A percentile compares a stretch with the other conserved stretches of the same genome.
phyloP scores from a whole-genome alignment of 2,113 vertebrate species.

The Chaetodon trifascialis region DNA sequence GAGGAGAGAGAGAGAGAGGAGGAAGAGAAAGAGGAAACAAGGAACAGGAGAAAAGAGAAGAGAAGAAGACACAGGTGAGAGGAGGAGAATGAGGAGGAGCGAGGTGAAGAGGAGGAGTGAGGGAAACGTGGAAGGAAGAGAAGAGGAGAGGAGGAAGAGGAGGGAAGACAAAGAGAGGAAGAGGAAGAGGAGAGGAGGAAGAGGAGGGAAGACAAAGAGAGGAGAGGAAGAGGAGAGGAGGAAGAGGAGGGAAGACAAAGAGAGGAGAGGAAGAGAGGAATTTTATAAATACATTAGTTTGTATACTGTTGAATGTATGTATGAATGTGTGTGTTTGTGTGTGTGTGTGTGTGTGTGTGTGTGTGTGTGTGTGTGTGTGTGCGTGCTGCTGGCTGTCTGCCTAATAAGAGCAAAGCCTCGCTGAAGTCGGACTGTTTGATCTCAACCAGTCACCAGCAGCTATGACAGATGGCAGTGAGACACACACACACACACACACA shows the following conservation, averaged over 20 bases:
- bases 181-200: neutral
- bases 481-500: conserved; percentile 38
- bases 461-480: conserved; percentile 54
- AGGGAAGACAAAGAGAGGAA: neutral
- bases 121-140: too few species aligned
- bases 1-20: neutral
- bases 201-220: neutral
- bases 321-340: neutral
- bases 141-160: too few species aligned
- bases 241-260: neutral
- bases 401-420: conserved; percentile 70
- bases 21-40: neutral
- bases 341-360: conserved; percentile 20
- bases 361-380: conserved; percentile 27
- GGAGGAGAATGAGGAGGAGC: too few species aligned
- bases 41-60: neutral
- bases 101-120: too few species aligned
- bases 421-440: conserved; percentile 69
- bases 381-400: conserved; percentile 44
- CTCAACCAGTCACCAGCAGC: conserved; percentile 65
- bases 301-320: conserved; percentile 24
- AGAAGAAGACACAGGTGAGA: neutral
- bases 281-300: conserved; percentile 20
- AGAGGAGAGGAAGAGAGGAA: conserved; percentile 14
- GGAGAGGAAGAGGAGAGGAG: neutral